Evolutionary conservation across 2,888 invertebrate species (phyloP).

Genomic region (Pollenia griseotomentosa): DNA sequence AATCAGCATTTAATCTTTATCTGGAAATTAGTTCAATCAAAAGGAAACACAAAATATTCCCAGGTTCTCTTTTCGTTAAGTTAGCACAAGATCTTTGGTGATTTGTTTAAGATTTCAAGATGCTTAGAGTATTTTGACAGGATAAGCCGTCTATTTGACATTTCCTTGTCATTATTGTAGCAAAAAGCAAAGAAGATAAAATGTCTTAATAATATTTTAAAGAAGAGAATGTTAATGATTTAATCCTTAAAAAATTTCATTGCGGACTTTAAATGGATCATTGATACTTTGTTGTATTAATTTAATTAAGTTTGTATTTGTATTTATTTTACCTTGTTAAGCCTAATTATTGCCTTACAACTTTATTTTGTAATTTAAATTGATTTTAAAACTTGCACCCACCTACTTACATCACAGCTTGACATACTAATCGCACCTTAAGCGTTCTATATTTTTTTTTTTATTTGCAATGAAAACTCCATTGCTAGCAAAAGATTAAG

Average conservation of each 20-base stretch:
- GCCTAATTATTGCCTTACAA: not conserved
- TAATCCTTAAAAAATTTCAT: not conserved
- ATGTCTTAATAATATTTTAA: too few species aligned
- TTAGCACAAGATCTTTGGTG: not conserved
- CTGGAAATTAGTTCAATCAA: slow-evolving; percentile 5
- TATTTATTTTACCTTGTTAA: not conserved
- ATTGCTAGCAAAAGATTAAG: slow-evolving; percentile 20
- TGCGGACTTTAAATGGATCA: not conserved
- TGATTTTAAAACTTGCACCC: slow-evolving; percentile 26
- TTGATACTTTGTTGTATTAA: not conserved
- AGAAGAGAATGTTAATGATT: not conserved
- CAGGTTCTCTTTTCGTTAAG: not conserved
- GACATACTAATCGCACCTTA: slow-evolving; percentile 48
- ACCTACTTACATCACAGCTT: slow-evolving; percentile 19
- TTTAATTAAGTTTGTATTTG: not conserved
- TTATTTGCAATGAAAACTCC: not conserved
- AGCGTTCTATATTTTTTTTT: slow-evolving; percentile 8
- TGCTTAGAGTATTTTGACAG: slow-evolving; percentile 8
- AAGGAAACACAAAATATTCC: not conserved
- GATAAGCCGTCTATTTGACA: slow-evolving; percentile 41
- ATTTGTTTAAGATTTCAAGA: not conserved
- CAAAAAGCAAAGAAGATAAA: not conserved
- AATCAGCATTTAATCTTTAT: slow-evolving; percentile 9
- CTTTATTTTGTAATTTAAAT: not conserved
- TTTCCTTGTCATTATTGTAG: slow-evolving; percentile 32